Evolutionary conservation across 2,888 invertebrate genomes (phyloP).

Genomic region (Synanthedon myopaeformis): DNA sequence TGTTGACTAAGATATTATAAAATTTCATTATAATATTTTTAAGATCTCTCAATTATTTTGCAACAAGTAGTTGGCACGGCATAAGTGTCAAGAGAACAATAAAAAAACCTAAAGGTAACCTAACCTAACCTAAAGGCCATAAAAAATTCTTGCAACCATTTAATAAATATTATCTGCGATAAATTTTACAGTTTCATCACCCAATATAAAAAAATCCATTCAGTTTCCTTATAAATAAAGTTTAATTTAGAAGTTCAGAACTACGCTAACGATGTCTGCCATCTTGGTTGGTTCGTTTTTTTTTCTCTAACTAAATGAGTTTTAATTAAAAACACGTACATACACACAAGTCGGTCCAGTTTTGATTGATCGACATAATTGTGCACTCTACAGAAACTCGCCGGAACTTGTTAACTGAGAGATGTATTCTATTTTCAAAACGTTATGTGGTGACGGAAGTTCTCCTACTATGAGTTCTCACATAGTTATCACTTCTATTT

Average conservation of each 20-base stretch:
- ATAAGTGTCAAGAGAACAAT: no score
- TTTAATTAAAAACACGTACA: constrained; percentile 9
- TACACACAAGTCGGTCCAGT: constrained; percentile 1
- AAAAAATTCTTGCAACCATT: no score
- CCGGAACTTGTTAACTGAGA: constrained; percentile 14
- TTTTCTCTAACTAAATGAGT: constrained; percentile 1
- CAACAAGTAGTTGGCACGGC: no score
- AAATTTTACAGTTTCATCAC: neutral
- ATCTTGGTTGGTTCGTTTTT: neutral
- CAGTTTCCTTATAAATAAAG: neutral
- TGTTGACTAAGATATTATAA: no score
- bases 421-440: constrained; percentile 12
- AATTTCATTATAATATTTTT: no score
- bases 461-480: neutral
- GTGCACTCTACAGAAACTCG: constrained; percentile 35
- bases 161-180: neutral
- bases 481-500: neutral
- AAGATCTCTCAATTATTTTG: no score
- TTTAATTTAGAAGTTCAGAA: no score
- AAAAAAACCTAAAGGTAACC: no score
- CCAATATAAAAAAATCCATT: neutral
- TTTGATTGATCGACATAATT: constrained; percentile 24
- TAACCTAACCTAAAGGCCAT: no score
- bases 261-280: no score
- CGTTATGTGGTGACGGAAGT: neutral